phyloP scores from a whole-genome alignment of 2,888 invertebrate genomes.

The Diaprepes abbreviatus region DNA sequence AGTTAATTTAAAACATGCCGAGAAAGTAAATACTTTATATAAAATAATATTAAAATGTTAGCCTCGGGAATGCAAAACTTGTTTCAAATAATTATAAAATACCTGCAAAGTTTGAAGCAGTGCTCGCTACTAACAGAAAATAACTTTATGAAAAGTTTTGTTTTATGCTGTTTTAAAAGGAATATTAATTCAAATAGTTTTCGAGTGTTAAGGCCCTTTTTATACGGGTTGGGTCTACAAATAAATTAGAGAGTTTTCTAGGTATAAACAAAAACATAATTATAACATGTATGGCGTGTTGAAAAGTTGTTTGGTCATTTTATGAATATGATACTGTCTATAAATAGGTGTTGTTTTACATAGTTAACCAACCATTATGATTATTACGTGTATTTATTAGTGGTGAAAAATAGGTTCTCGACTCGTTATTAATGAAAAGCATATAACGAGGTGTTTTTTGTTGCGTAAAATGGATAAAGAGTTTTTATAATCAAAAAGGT shows the following conservation, averaged over 20 bases:
- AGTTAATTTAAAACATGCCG: conserved; percentile 19
- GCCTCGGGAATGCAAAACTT: conserved; percentile 45
- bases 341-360: conserved; percentile 14
- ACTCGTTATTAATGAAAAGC: no score
- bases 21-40: conserved; percentile 43
- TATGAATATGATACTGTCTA: conserved; percentile 31
- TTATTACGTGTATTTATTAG: background rate
- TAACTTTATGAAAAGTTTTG: conserved; percentile 26
- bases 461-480: no score
- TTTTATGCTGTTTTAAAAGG: conserved; percentile 16
- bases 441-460: no score
- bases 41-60: conserved; percentile 36
- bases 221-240: conserved; percentile 1
- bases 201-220: conserved; percentile 11
- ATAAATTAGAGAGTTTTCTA: conserved; percentile 8
- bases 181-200: conserved; percentile 26
- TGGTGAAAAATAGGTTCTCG: no score
- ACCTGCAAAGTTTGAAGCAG: conserved; percentile 45
- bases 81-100: conserved; percentile 45
- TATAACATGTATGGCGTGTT: conserved; percentile 12
- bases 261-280: conserved; percentile 1
- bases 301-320: conserved; percentile 30
- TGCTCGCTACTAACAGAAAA: conserved; percentile 35
- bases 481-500: no score
- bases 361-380: conserved; percentile 26